A percentile compares a stretch with the other conserved stretches of the same genome.
Evolutionary conservation across 2,797 vertebrate genomes (phyloP).

Genomic region (Sebastes nivosus): DNA sequence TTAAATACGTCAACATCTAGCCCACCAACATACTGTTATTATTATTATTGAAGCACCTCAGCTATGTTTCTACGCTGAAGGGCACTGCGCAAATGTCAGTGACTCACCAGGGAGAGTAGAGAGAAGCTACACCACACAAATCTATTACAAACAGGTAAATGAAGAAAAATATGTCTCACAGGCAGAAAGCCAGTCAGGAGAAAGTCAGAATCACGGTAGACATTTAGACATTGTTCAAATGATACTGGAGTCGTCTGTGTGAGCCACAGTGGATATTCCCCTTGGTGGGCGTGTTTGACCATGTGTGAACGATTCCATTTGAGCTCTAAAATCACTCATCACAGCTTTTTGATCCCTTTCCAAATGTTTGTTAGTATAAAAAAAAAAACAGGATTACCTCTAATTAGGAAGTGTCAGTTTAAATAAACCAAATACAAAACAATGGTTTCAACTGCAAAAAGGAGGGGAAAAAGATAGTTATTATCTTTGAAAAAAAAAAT

Average conservation of each 20-base stretch:
- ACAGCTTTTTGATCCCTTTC: not conserved
- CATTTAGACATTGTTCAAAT: not conserved
- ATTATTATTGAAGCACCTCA: slow-evolving; percentile 19
- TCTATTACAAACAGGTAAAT: slow-evolving; percentile 41
- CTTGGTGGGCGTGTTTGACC: not conserved
- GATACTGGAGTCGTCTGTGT: not conserved
- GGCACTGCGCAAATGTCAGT: slow-evolving; percentile 64
- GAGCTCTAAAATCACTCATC: not conserved
- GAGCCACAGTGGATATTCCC: not conserved
- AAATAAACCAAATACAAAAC: not conserved
- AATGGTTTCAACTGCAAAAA: not conserved
- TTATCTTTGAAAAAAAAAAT: no score
- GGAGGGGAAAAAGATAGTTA: accelerated
- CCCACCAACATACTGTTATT: slow-evolving; percentile 29
- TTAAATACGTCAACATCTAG: slow-evolving; percentile 20
- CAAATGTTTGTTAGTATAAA: not conserved
- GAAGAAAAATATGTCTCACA: slow-evolving; percentile 5
- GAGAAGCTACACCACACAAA: slow-evolving; percentile 25
- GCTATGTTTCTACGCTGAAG: slow-evolving; percentile 47
- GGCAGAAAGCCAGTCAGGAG: not conserved
- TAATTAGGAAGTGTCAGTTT: not conserved
- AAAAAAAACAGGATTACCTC: not conserved
- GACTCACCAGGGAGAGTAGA: slow-evolving; percentile 38
- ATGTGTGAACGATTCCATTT: not conserved
- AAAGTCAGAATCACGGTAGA: not conserved